These are phyloP conservation scores for Limnephilus auricula DNA, from an alignment of 2,888 invertebrate genomes.

Conservation along the genomic window DNA sequence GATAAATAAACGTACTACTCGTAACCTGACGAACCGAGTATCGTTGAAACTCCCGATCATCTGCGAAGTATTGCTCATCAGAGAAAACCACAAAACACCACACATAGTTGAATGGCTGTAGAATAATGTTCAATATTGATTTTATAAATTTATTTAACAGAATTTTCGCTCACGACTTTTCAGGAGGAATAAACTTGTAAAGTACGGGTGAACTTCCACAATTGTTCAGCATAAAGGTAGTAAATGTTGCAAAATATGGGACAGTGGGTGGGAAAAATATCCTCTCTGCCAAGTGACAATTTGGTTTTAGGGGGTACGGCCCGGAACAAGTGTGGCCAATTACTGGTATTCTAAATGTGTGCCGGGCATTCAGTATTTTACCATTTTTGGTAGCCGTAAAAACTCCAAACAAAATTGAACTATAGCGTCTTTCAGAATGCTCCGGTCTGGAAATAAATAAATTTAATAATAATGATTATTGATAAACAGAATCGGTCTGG, in stretches of 20 bases:
- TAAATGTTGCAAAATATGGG: constrained; percentile 72
- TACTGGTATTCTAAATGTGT: constrained; percentile 48
- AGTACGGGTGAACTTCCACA: constrained; percentile 73
- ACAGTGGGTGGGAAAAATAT: constrained; percentile 75
- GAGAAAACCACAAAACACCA: no score
- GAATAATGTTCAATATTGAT: background rate
- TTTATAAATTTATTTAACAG: background rate
- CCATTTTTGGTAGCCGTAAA: background rate
- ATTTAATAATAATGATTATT: background rate
- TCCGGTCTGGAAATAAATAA: constrained; percentile 20
- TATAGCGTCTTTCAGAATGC: constrained; percentile 3
- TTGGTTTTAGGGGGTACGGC: background rate
- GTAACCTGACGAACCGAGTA: no score
- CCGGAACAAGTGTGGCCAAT: constrained; percentile 43
- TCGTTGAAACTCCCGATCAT: no score
- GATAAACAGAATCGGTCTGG: background rate
- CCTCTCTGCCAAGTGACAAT: constrained; percentile 67
- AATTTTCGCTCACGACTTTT: constrained; percentile 71
- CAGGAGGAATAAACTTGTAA: constrained; percentile 73
- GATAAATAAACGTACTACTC: no score
- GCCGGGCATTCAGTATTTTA: background rate
- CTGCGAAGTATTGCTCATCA: no score
- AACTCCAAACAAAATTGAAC: constrained; percentile 27
- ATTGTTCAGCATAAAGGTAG: constrained; percentile 74
- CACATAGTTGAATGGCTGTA: background rate